These are phyloP conservation scores for Bufo gargarizans DNA, from an alignment of 2,113 vertebrate genomes.

Conservation along the genomic window DNA sequence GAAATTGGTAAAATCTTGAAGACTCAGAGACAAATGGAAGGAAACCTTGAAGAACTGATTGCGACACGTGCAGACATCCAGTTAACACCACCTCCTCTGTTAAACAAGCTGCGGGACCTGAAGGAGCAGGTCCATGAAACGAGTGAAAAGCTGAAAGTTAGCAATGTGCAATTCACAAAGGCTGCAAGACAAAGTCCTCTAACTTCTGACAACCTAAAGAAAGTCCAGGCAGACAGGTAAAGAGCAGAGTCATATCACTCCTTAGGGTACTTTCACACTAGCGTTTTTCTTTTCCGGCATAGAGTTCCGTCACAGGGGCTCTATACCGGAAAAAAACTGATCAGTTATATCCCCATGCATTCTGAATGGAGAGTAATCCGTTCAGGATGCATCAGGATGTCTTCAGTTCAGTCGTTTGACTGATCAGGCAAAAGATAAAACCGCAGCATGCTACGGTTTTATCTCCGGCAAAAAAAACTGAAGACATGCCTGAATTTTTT, in stretches of 20 bases:
- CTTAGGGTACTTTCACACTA: too few species aligned
- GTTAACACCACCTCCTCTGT: conserved; percentile 14
- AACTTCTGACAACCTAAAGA: conserved; percentile 68
- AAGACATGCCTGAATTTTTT: too few species aligned
- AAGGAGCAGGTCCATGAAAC: conserved; percentile 56
- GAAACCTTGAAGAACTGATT: conserved; percentile 44
- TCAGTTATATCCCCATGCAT: too few species aligned
- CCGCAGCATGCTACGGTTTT: too few species aligned
- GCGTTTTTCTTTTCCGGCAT: too few species aligned
- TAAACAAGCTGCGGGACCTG: neutral
- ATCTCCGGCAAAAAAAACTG: too few species aligned
- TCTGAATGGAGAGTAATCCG: too few species aligned
- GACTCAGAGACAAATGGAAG: conserved; percentile 58
- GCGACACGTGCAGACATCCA: conserved; percentile 28
- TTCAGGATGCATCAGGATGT: too few species aligned
- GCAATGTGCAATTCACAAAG: conserved; percentile 56
- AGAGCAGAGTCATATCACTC: neutral
- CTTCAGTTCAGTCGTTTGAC: too few species aligned
- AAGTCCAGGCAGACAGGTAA: conserved; percentile 80
- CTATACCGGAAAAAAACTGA: too few species aligned
- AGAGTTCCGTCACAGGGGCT: too few species aligned
- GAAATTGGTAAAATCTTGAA: conserved; percentile 60
- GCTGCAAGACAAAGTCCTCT: conserved; percentile 61
- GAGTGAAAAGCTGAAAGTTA: conserved; percentile 57
- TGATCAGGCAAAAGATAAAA: too few species aligned